Conservation (phyloP, 2,797 vertebrate genomes). For the Lagodon rhomboides region DNA sequence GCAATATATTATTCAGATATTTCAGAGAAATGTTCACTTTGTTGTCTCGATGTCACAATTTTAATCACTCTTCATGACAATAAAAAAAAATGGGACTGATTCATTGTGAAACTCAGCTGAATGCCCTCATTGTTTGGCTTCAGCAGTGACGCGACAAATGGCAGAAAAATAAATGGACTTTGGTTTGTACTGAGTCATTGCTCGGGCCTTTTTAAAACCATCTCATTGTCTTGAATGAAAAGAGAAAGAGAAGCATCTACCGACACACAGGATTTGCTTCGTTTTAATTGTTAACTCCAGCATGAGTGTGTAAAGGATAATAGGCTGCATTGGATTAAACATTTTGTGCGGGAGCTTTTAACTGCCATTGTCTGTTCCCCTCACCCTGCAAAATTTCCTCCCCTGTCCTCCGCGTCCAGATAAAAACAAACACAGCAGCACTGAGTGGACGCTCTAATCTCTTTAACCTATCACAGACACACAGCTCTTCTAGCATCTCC, state of each 20-base stretch:
- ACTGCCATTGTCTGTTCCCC: not conserved
- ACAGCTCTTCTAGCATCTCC: constrained; percentile 33
- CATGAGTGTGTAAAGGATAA: not conserved
- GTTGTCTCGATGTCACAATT: not conserved
- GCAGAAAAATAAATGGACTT: constrained; percentile 24
- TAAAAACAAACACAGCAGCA: not conserved
- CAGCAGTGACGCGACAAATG: not conserved
- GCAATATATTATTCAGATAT: too few relatives aligned
- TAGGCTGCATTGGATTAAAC: not conserved
- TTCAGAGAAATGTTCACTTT: too few relatives aligned
- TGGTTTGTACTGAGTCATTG: constrained; percentile 9
- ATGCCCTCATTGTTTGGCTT: constrained; percentile 20
- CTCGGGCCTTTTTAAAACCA: constrained; percentile 3
- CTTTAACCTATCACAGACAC: constrained; percentile 38
- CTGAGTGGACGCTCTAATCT: constrained; percentile 28
- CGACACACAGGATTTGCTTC: not conserved
- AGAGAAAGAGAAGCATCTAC: not conserved
- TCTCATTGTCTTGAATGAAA: constrained; percentile 5
- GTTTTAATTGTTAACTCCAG: not conserved
- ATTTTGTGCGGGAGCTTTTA: not conserved
- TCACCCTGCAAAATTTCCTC: not conserved
- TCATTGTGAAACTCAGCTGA: constrained; percentile 22
- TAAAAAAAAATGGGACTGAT: constrained; percentile 1
- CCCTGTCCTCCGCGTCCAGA: not conserved
- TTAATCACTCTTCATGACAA: not conserved